Evolutionary conservation across 2,888 invertebrate genomes (phyloP).

Genomic region (Acronicta leporina): DNA sequence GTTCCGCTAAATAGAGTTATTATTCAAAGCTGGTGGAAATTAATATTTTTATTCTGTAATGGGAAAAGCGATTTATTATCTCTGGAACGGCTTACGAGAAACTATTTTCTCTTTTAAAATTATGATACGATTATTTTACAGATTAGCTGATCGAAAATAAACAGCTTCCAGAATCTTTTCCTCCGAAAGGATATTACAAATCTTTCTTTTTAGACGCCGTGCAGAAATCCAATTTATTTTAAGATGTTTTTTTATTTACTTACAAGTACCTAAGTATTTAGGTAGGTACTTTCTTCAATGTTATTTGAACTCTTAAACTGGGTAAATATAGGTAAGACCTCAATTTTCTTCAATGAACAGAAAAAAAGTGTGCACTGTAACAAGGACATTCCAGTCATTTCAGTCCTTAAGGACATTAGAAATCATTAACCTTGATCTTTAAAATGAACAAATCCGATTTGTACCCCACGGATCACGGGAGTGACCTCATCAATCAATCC

Average conservation of each 20-base stretch:
- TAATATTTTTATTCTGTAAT: conserved; percentile 37
- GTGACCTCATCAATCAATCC: conserved; percentile 58
- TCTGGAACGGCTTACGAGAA: conserved; percentile 14
- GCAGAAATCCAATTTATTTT: too few species aligned
- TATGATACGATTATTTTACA: conserved; percentile 5
- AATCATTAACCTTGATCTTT: conserved; percentile 14
- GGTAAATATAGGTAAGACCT: too few species aligned
- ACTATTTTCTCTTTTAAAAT: conserved; percentile 22
- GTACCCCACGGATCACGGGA: conserved; percentile 38
- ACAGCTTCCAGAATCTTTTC: conserved; percentile 14
- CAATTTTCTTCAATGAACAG: too few species aligned
- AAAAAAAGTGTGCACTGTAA: neutral
- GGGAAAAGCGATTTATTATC: conserved; percentile 34
- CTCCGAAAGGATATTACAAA: conserved; percentile 20
- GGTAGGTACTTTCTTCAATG: too few species aligned
- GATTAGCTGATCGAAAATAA: conserved; percentile 28
- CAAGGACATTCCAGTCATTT: too few species aligned
- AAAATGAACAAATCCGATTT: conserved; percentile 36
- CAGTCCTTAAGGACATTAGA: too few species aligned
- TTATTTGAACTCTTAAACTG: too few species aligned
- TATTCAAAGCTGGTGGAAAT: conserved; percentile 38
- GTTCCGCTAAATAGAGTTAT: conserved; percentile 34
- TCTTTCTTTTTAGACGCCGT: neutral
- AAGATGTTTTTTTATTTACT: too few species aligned
- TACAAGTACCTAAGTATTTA: too few species aligned